A percentile compares a stretch with the other conserved stretches of the same genome.
These are phyloP conservation scores for Cyprinodon tularosa DNA, from an alignment of 2,113 vertebrate genomes.

Conservation along the genomic window DNA sequence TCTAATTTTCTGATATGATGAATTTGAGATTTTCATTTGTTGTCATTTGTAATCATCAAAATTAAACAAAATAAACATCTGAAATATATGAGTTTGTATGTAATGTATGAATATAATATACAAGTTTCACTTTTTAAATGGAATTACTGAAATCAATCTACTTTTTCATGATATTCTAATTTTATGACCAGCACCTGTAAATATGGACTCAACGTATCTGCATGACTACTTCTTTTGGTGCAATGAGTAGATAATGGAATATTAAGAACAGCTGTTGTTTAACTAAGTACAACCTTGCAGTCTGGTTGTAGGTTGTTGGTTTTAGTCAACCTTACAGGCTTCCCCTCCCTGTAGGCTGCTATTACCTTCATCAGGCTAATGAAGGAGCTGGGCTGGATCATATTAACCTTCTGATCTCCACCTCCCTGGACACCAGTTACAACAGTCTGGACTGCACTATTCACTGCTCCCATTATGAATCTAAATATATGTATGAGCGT, in stretches of 20 bases:
- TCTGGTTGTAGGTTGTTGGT: constrained; percentile 31
- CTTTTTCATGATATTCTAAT: too few species aligned
- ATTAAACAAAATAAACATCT: too few species aligned
- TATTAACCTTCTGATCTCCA: constrained; percentile 74
- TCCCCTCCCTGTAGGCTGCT: constrained; percentile 54
- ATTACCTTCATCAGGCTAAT: constrained; percentile 75
- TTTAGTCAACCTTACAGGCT: constrained; percentile 40
- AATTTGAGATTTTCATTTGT: too few species aligned
- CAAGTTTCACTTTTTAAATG: too few species aligned
- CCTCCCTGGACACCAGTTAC: constrained; percentile 67
- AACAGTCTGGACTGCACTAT: constrained; percentile 50
- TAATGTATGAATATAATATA: too few species aligned
- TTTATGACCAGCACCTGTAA: too few species aligned
- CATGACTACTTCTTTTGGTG: background rate
- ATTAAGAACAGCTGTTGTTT: constrained; percentile 3
- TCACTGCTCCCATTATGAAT: constrained; percentile 35
- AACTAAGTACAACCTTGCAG: constrained; percentile 4
- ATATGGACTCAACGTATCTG: background rate
- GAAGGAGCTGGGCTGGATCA: constrained; percentile 70
- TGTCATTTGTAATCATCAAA: too few species aligned
- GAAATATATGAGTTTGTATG: too few species aligned
- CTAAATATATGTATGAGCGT: constrained; percentile 17
- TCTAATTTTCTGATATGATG: too few species aligned
- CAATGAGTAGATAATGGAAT: constrained; percentile 2
- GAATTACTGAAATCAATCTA: too few species aligned